Evolutionary conservation across 2,797 vertebrate species (phyloP), one percentile per base, ranked within the genome.

Genomic region (Carapus acus): DNA sequence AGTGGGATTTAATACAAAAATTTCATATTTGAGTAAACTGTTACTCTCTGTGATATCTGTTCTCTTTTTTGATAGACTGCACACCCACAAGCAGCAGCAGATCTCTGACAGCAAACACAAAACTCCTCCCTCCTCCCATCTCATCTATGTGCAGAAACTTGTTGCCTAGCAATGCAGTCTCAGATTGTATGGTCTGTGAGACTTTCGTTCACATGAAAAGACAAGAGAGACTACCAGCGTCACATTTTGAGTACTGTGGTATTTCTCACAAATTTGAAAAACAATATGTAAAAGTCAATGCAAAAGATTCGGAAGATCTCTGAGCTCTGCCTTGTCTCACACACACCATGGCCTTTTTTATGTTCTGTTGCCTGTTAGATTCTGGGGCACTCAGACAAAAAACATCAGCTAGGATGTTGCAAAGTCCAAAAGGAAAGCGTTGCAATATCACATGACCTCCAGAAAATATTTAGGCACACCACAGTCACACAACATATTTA

Each of bases 91-190:
- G 77, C 83, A 79, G 74, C 83, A 79, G 74, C 65, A 72, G 65
- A 78, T 81, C 71, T 73, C 78, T 77, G 71, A 79, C 79, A 74
- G 77, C 75, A 75, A 83, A 82, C 73, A 82, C 59, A 40, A 70
- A 83, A 74, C 67, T 49, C 68, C 70, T 76, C 69, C 39, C 6
- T 37, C 15, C 24, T 21, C 37, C 16, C 29, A 3, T 75, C 71
- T 67, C 74, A 60, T 80, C 80, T 79, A 75, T 77, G 78, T 82
- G 78, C 83, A 76, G 83, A 82, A 79, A 86, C 83, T 88, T 85
- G 88, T 90, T 90, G 87, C 88, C 88, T 89, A 89, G 88, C 88
- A 89, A 90, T 89, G 85, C 83, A 84, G 83, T 87, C 76, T 80
- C 76, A 81, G 83, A 85, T 88, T 89, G 86, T 85, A 82, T 86